A percentile compares a stretch with the other conserved stretches of the same genome.
Conservation (phyloP, 1,140 invertebrate genomes). For the Chymomyza costata region DNA sequence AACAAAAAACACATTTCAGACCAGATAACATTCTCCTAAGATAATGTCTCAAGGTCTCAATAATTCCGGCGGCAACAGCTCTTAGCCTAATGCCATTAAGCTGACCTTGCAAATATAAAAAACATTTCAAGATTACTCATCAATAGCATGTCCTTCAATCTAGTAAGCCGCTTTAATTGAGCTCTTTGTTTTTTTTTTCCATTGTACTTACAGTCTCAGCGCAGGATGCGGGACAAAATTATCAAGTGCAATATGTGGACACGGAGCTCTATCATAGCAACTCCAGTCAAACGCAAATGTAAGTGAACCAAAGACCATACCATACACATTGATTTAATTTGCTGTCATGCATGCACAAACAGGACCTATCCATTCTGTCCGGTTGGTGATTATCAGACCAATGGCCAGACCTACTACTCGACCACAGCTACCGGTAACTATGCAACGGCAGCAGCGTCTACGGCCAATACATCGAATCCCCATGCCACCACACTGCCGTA, state of each 20-base stretch:
- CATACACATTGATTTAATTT: neutral
- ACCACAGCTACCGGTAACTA: slow-evolving; percentile 77
- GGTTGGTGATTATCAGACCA: slow-evolving; percentile 82
- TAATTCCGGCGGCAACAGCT: too few species aligned
- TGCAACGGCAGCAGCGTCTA: slow-evolving; percentile 77
- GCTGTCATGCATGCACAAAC: slow-evolving; percentile 23
- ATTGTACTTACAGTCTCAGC: slow-evolving; percentile 70
- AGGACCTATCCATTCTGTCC: slow-evolving; percentile 91
- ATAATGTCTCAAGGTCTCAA: too few species aligned
- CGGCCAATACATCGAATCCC: slow-evolving; percentile 75
- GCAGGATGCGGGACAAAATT: slow-evolving; percentile 77
- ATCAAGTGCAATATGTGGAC: slow-evolving; percentile 84
- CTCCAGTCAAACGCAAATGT: slow-evolving; percentile 81
- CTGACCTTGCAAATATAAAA: too few species aligned
- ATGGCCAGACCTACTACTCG: slow-evolving; percentile 76
- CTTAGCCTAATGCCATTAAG: too few species aligned
- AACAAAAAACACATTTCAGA: too few species aligned
- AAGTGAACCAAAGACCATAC: slow-evolving; percentile 63
- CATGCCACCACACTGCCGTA: slow-evolving; percentile 81
- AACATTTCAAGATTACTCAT: too few species aligned
- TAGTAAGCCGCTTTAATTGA: too few species aligned
- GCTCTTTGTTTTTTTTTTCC: slow-evolving; percentile 1
- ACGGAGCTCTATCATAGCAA: slow-evolving; percentile 79
- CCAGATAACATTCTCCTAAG: too few species aligned
- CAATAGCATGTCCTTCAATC: too few species aligned